These are phyloP conservation scores for Oceanites oceanicus DNA, from an alignment of 2,113 vertebrate species.

Conservation along the genomic window DNA sequence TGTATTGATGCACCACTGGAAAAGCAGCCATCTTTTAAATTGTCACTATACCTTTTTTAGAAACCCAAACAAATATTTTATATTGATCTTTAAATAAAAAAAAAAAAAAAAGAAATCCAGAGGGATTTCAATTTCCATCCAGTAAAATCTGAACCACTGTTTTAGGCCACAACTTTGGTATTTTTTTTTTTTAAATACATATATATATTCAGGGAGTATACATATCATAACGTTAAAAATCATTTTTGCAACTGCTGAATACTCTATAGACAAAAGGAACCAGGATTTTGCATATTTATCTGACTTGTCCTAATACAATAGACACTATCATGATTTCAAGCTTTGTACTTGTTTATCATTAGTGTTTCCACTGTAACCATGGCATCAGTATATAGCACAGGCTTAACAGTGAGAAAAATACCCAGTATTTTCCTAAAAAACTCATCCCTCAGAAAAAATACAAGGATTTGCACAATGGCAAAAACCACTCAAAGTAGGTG, in stretches of 20 bases:
- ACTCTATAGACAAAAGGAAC: neutral
- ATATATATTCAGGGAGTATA: neutral
- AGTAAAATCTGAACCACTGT: neutral
- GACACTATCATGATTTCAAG: constrained; percentile 17
- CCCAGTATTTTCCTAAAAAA: constrained; percentile 35
- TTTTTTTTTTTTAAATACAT: neutral
- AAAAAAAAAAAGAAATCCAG: no score
- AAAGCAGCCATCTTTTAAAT: constrained; percentile 38
- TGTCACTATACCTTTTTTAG: neutral
- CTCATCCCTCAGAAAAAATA: neutral
- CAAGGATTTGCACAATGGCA: neutral
- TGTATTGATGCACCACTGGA: neutral
- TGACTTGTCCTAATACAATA: constrained; percentile 22
- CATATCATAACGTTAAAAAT: neutral
- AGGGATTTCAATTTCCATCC: no score
- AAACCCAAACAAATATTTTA: neutral
- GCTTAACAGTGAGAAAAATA: constrained; percentile 45
- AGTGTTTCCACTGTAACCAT: constrained; percentile 74
- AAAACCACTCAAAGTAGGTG: neutral
- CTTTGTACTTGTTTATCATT: constrained; percentile 52
- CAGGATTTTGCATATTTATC: neutral
- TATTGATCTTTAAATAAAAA: neutral
- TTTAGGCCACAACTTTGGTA: neutral
- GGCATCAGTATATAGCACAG: constrained; percentile 66
- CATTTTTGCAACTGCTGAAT: neutral